phyloP scores from a whole-genome alignment of 2,113 vertebrate genomes.

The Opisthocomus hoazin region DNA sequence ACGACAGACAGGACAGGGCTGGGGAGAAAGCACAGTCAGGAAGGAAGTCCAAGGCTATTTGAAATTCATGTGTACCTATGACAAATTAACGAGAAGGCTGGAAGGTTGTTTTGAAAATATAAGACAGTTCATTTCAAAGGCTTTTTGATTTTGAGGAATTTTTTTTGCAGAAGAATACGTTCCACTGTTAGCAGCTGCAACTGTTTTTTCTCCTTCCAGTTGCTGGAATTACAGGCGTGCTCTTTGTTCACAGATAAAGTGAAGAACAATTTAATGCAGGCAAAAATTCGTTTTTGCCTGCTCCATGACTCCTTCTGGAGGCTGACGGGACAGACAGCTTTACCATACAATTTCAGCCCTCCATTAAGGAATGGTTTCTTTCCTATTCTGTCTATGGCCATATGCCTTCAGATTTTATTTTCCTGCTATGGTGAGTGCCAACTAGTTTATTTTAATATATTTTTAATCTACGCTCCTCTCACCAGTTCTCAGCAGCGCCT shows the following conservation, averaged over 20 bases:
- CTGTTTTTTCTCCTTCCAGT: constrained; percentile 6
- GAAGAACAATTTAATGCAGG: neutral
- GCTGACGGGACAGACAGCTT: neutral
- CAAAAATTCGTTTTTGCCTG: neutral
- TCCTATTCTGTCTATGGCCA: neutral
- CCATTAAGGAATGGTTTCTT: neutral
- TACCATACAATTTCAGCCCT: neutral
- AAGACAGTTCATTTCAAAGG: constrained; percentile 18
- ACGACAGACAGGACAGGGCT: neutral
- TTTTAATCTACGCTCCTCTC: neutral
- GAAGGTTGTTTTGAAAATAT: constrained; percentile 18
- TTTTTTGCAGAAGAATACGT: neutral
- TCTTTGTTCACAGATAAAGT: constrained; percentile 24
- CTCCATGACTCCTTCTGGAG: neutral
- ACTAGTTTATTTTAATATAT: neutral
- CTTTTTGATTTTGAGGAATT: neutral
- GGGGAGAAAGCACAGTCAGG: constrained; percentile 44
- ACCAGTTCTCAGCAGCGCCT: neutral
- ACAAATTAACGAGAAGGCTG: constrained; percentile 60
- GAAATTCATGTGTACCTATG: constrained; percentile 39
- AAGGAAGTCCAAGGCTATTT: constrained; percentile 54
- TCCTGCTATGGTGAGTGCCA: neutral
- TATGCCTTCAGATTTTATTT: neutral
- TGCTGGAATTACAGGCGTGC: neutral
- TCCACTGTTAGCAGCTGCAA: neutral